These are phyloP conservation scores for Caenorhabditis tropicalis DNA, from an alignment of 1,140 invertebrate genomes.

Conservation along the genomic window DNA sequence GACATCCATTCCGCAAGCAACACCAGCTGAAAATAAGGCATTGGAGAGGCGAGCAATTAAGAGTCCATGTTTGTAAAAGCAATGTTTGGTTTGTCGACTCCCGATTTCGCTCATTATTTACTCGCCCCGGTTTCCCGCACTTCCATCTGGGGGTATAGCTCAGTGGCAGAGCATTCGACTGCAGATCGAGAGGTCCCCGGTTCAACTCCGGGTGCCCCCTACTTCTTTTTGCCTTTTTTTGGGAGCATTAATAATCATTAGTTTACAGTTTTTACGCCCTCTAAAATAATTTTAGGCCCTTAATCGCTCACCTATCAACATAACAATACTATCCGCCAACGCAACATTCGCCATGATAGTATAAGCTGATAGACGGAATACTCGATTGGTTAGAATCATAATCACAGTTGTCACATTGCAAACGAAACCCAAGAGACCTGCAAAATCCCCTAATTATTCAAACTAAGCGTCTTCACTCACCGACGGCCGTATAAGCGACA, in stretches of 20 bases:
- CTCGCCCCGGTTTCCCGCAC: not conserved
- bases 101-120: not conserved
- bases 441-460: slow-evolving; percentile 38
- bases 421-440: slow-evolving; percentile 62
- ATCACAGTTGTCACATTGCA: slow-evolving; percentile 63
- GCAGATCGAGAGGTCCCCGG: slow-evolving; percentile 75
- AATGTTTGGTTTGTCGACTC: not conserved
- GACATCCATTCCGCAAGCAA: slow-evolving; percentile 28
- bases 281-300: no score
- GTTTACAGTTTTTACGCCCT: no score
- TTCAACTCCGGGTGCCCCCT: slow-evolving; percentile 74
- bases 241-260: no score
- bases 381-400: slow-evolving; percentile 65
- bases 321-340: slow-evolving; percentile 65
- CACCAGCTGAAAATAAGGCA: slow-evolving; percentile 37
- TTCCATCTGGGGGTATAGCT: slow-evolving; percentile 72
- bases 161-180: slow-evolving; percentile 76
- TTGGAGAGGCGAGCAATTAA: not conserved
- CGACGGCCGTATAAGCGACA: slow-evolving; percentile 48
- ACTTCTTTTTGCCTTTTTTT: not conserved
- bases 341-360: slow-evolving; percentile 70
- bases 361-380: slow-evolving; percentile 68
- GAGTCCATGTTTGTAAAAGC: no score
- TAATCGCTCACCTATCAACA: slow-evolving; percentile 53
- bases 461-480: not conserved